Base-by-base conservation (phyloP, 2,113 vertebrate genomes). In the Amblyornis subalaris region DNA sequence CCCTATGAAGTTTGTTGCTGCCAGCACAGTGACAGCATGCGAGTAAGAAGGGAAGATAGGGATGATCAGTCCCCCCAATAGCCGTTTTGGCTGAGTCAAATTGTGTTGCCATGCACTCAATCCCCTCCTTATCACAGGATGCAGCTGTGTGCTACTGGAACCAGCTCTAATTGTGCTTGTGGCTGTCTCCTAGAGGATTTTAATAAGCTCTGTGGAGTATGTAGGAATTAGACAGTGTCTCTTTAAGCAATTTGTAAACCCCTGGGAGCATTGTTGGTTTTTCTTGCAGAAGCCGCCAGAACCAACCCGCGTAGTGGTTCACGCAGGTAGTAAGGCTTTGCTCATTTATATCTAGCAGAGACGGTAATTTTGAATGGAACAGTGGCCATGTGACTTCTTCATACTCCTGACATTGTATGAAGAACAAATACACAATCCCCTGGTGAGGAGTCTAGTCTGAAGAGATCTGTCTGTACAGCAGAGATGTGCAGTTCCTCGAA, bases 141-240 rank as follows among this genome's bases (percentile, higher is more conserved):
- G 93, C 88, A 95, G 83, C 93, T 96, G 90, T 81, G 86, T 91
- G 84, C 85, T 86, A 21, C 95, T 97, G 84, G 84, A 94, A 91
- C 60, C 61, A 72, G 61, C 61, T 75, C 75, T 92, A 71, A 80
- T 74, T 93, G 87, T 89, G 80, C 64, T 62, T 61, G 42, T 88
- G 94, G 45, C 94, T 90, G 61, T 91, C 88, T 94, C 79, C 65
- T 76, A 93, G 40, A 90, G 94, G 92, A 80, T 96, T 96, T 90
- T 81, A 95, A 88, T 91, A 95, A 90, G 84, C 82, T 77, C 73
- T 94, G 84, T 65, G 64, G 91, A 90, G 48, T 91, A 33, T 50
- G 66, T 77, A 72, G 85, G 85, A 94, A 91, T 94, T 88, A 89
- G 82, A 20, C 88, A 77, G 79, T 89, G 89, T 87, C 76, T 94